Percentiles rank a stretch among this genome's conserved stretches.
Evolutionary conservation across 1,140 invertebrate species (phyloP).

Genomic region (Pogonognathellus flavescens): DNA sequence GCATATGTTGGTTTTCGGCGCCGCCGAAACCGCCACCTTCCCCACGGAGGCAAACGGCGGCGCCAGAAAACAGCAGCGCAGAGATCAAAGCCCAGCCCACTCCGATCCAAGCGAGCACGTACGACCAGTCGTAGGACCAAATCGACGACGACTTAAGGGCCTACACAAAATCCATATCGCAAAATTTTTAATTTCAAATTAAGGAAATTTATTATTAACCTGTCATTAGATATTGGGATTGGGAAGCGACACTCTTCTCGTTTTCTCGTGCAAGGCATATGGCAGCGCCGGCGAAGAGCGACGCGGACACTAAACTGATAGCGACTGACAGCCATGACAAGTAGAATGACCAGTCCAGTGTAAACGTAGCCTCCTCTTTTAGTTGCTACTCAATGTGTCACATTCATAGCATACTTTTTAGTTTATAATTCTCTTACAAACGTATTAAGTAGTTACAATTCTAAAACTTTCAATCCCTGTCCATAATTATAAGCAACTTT

Average conservation of each 20-base stretch:
- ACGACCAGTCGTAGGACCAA: constrained; percentile 94
- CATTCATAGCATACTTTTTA: constrained; percentile 1
- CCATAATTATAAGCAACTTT: no score
- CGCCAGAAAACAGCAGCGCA: constrained; percentile 91
- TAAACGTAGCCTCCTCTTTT: constrained; percentile 78
- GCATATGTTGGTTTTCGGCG: constrained; percentile 93
- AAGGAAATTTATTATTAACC: constrained; percentile 72
- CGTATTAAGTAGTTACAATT: no score
- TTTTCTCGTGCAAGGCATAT: constrained; percentile 83
- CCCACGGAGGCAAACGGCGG: constrained; percentile 91
- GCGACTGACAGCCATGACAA: constrained; percentile 85
- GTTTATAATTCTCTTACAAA: not conserved
- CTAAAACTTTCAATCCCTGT: no score
- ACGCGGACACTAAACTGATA: constrained; percentile 80
- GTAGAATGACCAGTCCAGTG: constrained; percentile 88
- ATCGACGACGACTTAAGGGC: constrained; percentile 87
- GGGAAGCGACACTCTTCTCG: constrained; percentile 77
- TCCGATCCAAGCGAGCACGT: constrained; percentile 94
- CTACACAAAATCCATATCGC: constrained; percentile 72
- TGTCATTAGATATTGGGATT: constrained; percentile 91
- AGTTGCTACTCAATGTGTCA: constrained; percentile 74
- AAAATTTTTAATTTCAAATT: constrained; percentile 19
- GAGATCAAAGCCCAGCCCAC: constrained; percentile 88
- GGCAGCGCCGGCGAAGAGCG: constrained; percentile 84
- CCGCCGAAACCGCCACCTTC: constrained; percentile 76